Evolutionary conservation across 1,140 invertebrate species (phyloP).

Genomic region (Augochlora pura): DNA sequence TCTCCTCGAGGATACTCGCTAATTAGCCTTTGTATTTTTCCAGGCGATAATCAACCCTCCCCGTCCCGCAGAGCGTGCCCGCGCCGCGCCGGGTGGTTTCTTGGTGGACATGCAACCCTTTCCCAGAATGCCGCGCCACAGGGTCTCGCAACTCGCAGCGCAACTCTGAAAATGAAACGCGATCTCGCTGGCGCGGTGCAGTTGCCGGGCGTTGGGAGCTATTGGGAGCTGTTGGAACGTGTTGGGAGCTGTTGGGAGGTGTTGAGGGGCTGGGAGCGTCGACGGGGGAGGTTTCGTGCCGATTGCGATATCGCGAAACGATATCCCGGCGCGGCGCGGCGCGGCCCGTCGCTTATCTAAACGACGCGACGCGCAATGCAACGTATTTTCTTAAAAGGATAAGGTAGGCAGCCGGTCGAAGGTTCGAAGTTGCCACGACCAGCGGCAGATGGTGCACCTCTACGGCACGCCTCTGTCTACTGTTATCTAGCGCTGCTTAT

Average conservation of each 20-base stretch:
- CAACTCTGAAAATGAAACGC: slow-evolving; percentile 53
- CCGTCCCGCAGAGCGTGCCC: slow-evolving; percentile 82
- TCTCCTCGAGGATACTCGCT: background rate
- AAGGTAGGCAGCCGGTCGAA: slow-evolving; percentile 50
- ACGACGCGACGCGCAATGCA: background rate
- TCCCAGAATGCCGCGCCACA: slow-evolving; percentile 82
- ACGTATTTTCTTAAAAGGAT: slow-evolving; percentile 56
- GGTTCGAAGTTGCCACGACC: slow-evolving; percentile 36
- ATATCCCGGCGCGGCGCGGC: slow-evolving; percentile 19
- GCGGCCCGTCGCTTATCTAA: slow-evolving; percentile 44
- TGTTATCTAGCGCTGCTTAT: background rate
- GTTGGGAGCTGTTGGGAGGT: no score
- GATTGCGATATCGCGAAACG: slow-evolving; percentile 49
- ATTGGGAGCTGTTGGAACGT: no score
- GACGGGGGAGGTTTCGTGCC: slow-evolving; percentile 21
- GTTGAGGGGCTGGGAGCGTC: no score
- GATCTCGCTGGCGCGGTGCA: slow-evolving; percentile 6
- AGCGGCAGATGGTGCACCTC: slow-evolving; percentile 65
- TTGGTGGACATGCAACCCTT: slow-evolving; percentile 76
- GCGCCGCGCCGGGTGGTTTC: slow-evolving; percentile 80
- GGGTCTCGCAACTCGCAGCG: slow-evolving; percentile 71
- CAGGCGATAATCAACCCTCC: slow-evolving; percentile 63
- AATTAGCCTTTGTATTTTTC: slow-evolving; percentile 43
- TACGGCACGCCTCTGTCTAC: slow-evolving; percentile 33
- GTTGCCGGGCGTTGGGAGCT: background rate